phyloP scores from a whole-genome alignment of 2,797 vertebrate species.

The Rhinophrynus dorsalis region DNA sequence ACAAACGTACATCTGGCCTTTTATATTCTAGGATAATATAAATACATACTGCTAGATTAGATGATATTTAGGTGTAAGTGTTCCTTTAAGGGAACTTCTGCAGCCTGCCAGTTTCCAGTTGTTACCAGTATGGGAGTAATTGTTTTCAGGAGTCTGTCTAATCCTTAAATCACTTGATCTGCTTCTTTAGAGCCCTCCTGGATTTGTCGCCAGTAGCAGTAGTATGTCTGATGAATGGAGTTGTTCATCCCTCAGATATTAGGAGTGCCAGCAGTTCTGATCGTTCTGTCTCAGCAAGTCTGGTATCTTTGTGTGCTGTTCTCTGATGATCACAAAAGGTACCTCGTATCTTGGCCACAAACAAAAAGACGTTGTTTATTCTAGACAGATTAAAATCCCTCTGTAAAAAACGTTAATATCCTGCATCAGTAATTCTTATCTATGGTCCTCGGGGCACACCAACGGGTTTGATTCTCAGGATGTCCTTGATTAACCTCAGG shows the following conservation, averaged over 20 bases:
- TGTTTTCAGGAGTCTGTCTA: not conserved
- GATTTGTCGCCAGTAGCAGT: not conserved
- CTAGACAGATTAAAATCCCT: not conserved
- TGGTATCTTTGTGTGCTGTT: not conserved
- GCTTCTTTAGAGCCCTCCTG: not conserved
- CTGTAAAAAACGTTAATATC: slow-evolving; percentile 1
- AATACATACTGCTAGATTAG: no score
- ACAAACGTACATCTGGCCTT: no score
- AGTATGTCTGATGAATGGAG: not conserved
- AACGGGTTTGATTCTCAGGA: no score
- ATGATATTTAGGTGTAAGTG: no score
- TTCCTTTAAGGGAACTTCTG: no score
- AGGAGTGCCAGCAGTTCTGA: not conserved
- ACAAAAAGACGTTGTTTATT: slow-evolving; percentile 12
- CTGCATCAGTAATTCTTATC: no score
- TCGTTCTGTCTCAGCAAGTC: not conserved
- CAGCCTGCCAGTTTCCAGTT: not conserved
- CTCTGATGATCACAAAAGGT: not conserved
- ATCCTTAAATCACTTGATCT: slow-evolving; percentile 2
- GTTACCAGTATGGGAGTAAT: not conserved
- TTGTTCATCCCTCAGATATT: not conserved
- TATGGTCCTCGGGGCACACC: no score
- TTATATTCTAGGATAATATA: no score
- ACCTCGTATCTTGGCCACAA: not conserved
- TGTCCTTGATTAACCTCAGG: no score